A percentile compares a stretch with the other conserved stretches of the same genome.
These are phyloP conservation scores for Limnothrissa miodon DNA, from an alignment of 2,113 vertebrate species.

Conservation along the genomic window DNA sequence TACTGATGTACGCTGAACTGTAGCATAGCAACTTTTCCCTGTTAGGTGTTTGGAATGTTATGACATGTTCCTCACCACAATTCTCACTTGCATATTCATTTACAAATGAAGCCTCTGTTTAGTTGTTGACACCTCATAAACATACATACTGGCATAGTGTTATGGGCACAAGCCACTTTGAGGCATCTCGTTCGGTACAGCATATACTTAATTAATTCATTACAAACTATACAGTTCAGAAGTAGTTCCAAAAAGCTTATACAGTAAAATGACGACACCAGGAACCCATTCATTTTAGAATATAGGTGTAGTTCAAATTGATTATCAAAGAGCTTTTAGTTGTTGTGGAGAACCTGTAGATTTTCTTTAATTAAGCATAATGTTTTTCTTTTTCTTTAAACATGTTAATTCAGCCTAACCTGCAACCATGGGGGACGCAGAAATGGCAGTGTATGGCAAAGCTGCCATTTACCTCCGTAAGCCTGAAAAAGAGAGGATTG, in stretches of 20 bases:
- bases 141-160: not conserved
- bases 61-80: not conserved
- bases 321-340: too few relatives aligned
- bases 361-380: too few relatives aligned
- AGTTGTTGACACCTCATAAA: not conserved
- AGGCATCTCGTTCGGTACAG: not conserved
- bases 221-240: not conserved
- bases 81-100: not conserved
- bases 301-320: too few relatives aligned
- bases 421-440: not conserved
- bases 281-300: not conserved
- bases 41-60: not conserved
- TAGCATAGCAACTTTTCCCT: not conserved
- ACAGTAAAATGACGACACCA: not conserved
- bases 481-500: conserved; percentile 68
- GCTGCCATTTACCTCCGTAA: conserved; percentile 65
- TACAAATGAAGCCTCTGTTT: not conserved
- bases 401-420: not conserved
- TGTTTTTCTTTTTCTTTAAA: not conserved
- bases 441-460: not conserved
- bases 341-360: too few relatives aligned
- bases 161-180: not conserved
- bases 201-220: not conserved
- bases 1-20: not conserved
- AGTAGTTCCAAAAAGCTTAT: not conserved